phyloP scores from a whole-genome alignment of 2,113 vertebrate species.

The Microcebus lehilahytsara region DNA sequence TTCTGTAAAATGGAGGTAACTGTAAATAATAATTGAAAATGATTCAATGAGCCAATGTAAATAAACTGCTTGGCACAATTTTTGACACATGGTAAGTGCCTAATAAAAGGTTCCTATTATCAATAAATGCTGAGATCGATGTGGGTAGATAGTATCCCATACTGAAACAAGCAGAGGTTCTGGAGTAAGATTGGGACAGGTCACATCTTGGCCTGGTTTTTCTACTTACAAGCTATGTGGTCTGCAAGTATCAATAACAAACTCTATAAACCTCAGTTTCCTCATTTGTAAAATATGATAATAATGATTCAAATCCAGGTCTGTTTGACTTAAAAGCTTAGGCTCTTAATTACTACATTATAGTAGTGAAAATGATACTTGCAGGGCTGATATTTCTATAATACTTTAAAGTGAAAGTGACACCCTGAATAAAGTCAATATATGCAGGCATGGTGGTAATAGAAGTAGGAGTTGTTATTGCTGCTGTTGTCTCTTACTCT shows the following conservation, averaged over 20 bases:
- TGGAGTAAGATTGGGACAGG: background rate
- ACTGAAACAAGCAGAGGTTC: background rate
- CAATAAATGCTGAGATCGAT: background rate
- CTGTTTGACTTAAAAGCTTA: background rate
- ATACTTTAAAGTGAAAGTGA: background rate
- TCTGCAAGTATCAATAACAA: background rate
- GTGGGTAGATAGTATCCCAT: background rate
- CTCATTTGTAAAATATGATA: background rate
- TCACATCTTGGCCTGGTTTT: background rate
- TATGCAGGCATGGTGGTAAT: too few relatives aligned
- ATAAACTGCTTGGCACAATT: background rate
- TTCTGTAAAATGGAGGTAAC: background rate
- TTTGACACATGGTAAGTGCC: background rate
- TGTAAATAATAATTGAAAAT: background rate
- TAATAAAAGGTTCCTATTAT: background rate
- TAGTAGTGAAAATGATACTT: background rate
- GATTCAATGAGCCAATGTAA: background rate
- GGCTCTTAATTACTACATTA: background rate
- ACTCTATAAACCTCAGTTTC: background rate
- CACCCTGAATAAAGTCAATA: background rate
- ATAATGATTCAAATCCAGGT: background rate
- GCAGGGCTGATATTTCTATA: background rate
- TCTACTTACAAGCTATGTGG: background rate
- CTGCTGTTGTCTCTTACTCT: background rate
- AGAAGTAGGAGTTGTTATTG: background rate